phyloP scores from a whole-genome alignment of 2,113 vertebrate species.

The crab-eating macaque (Macaca fascicularis) region T2T-MFA8v1.1 NC_088378.1:43559001-43559500 shows the following conservation, averaged over 20 bases:
- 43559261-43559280: background rate
- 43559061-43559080: background rate
- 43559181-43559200: background rate
- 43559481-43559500: background rate
- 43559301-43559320: background rate
- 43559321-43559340: constrained; percentile 2
- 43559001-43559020: background rate
- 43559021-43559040: background rate
- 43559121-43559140: background rate
- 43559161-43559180: background rate
- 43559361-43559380: background rate
- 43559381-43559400: background rate
- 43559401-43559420: background rate
- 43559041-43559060: background rate
- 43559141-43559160: background rate
- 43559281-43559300: background rate
- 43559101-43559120: background rate
- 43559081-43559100: background rate
- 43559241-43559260: background rate
- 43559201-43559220: background rate
- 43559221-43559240: background rate
- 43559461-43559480: constrained; percentile 31
- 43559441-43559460: background rate
- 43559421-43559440: constrained; percentile 22
- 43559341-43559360: background rate